Conservation (phyloP, 2,888 invertebrate genomes). For the Herminia tarsipennalis region DNA sequence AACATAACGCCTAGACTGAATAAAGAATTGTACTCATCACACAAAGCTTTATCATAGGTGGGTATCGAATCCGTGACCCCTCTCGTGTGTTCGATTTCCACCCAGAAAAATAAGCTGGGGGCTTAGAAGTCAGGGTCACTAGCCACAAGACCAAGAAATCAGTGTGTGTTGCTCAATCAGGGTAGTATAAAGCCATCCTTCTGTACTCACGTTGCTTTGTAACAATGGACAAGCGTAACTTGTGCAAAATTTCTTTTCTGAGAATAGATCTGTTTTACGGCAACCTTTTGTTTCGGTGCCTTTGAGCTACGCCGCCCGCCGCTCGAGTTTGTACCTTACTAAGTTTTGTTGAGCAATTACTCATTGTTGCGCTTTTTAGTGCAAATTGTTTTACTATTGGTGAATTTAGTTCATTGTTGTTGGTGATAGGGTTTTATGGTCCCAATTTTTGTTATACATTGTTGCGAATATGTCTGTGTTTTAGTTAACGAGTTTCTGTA, state of each 20-base stretch:
- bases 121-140: too few species aligned
- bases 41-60: too few species aligned
- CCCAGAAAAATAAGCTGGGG: too few species aligned
- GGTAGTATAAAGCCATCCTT: too few species aligned
- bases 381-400: slow-evolving; percentile 59
- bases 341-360: slow-evolving; percentile 38
- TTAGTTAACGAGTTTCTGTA: background rate
- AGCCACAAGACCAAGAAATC: too few species aligned
- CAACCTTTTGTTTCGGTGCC: slow-evolving; percentile 64
- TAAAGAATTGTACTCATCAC: too few species aligned
- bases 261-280: slow-evolving; percentile 73
- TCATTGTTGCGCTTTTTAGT: slow-evolving; percentile 58
- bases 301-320: slow-evolving; percentile 54
- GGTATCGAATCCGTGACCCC: too few species aligned
- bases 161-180: too few species aligned
- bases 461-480: background rate
- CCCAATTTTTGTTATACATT: background rate
- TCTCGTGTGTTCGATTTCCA: too few species aligned
- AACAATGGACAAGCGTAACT: slow-evolving; percentile 35
- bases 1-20: too few species aligned
- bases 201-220: too few species aligned
- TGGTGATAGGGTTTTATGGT: slow-evolving; percentile 3
- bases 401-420: slow-evolving; percentile 32
- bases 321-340: slow-evolving; percentile 38
- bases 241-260: slow-evolving; percentile 82